These are phyloP conservation scores for Himalopsyche phryganea DNA, from an alignment of 1,140 invertebrate species.

Conservation along the genomic window DNA sequence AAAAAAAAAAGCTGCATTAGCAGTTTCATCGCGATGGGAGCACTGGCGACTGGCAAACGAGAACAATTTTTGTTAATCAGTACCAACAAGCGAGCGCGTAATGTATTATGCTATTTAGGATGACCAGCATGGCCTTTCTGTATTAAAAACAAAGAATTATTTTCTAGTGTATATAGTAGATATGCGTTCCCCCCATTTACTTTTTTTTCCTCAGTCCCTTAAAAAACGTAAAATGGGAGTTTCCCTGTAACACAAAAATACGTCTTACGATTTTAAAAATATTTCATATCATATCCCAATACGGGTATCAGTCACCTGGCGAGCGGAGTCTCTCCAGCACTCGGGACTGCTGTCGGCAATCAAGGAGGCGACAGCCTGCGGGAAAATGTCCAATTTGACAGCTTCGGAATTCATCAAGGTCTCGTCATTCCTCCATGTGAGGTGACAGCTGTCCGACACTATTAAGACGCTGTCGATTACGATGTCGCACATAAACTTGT, in stretches of 20 bases:
- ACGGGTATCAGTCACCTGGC: constrained; percentile 11
- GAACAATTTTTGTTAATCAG: not conserved
- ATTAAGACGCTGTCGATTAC: constrained; percentile 44
- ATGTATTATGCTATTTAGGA: not conserved
- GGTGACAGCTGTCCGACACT: constrained; percentile 42
- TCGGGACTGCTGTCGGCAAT: not conserved
- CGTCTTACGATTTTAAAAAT: no score
- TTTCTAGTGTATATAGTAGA: not conserved
- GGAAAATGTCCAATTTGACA: constrained; percentile 5
- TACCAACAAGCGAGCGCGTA: not conserved
- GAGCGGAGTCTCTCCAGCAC: constrained; percentile 1
- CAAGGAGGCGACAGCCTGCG: constrained; percentile 8
- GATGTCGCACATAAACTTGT: constrained; percentile 43
- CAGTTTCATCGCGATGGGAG: not conserved
- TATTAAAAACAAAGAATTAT: not conserved
- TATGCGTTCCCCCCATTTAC: not conserved
- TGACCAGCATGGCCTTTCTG: not conserved
- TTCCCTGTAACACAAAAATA: no score
- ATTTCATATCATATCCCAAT: no score
- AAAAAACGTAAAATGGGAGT: no score
- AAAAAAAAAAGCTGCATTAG: constrained; percentile 28
- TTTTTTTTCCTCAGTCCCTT: no score
- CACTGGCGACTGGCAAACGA: not conserved
- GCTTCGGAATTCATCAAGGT: constrained; percentile 18
- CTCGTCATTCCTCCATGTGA: constrained; percentile 33